phyloP scores from a whole-genome alignment of 2,888 invertebrate genomes.

The Mimumesa dahlbomi region DNA sequence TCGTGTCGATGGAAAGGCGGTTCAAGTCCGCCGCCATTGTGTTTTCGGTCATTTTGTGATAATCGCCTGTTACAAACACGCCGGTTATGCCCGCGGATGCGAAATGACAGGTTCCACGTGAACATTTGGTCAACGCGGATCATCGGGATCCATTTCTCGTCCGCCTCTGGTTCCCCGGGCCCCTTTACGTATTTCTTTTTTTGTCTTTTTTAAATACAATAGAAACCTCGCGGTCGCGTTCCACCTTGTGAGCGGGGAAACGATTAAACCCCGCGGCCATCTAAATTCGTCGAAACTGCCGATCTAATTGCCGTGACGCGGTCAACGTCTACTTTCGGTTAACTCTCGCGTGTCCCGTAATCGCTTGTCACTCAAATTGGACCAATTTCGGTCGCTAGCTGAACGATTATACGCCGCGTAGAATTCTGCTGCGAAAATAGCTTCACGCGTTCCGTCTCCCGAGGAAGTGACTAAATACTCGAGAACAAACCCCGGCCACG shows the following conservation, averaged over 20 bases:
- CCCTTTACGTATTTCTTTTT: too few species aligned
- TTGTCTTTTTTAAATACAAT: too few species aligned
- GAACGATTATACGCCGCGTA: constrained; percentile 17
- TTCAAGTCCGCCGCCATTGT: constrained; percentile 46
- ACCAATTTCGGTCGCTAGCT: constrained; percentile 33
- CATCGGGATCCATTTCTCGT: constrained; percentile 3
- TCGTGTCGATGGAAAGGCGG: neutral
- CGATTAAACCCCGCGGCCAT: constrained; percentile 37
- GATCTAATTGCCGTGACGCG: constrained; percentile 19
- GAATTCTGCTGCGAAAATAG: constrained; percentile 13
- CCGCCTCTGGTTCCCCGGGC: too few species aligned
- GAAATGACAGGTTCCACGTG: constrained; percentile 48
- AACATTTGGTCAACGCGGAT: constrained; percentile 44
- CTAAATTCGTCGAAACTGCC: constrained; percentile 22
- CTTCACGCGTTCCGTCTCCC: constrained; percentile 18
- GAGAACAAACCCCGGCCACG: neutral
- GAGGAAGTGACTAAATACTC: constrained; percentile 8
- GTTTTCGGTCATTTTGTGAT: constrained; percentile 48
- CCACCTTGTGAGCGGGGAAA: neutral
- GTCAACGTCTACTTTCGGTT: neutral
- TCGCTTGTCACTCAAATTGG: constrained; percentile 61
- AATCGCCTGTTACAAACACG: constrained; percentile 27
- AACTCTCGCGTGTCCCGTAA: constrained; percentile 53
- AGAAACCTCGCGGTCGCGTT: neutral
- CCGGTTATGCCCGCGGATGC: constrained; percentile 35